These are phyloP conservation scores for Hirtodrosophila duncani DNA, from an alignment of 2,888 invertebrate species.

Conservation along the genomic window DNA sequence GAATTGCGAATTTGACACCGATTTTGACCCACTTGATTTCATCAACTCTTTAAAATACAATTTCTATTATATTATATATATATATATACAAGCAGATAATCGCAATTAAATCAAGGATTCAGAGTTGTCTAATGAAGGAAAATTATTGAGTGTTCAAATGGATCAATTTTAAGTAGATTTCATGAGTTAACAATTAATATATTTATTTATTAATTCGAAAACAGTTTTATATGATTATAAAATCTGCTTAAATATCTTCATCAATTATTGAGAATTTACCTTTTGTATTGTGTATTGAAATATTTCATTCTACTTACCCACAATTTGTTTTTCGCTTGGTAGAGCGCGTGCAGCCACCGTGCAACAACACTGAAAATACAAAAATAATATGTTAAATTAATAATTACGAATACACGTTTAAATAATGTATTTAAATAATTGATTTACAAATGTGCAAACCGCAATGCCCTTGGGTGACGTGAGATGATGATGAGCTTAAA, in stretches of 20 bases:
- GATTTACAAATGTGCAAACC: slow-evolving; percentile 50
- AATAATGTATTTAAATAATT: slow-evolving; percentile 51
- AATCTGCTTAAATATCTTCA: too few species aligned
- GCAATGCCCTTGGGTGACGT: slow-evolving; percentile 13
- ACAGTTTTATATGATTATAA: too few species aligned
- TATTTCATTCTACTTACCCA: slow-evolving; percentile 27
- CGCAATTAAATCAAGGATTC: too few species aligned
- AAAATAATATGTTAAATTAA: slow-evolving; percentile 45
- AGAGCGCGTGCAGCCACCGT: slow-evolving; percentile 23
- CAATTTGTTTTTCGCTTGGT: slow-evolving; percentile 26
- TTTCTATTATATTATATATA: too few species aligned
- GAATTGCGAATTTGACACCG: too few species aligned
- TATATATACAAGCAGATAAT: too few species aligned
- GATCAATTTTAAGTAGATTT: neutral
- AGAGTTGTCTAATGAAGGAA: slow-evolving; percentile 2
- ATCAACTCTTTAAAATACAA: too few species aligned
- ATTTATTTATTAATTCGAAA: too few species aligned
- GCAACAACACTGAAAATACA: slow-evolving; percentile 22
- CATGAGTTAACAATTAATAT: too few species aligned
- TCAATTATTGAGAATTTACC: too few species aligned
- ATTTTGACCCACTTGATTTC: too few species aligned
- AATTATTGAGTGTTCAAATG: neutral
- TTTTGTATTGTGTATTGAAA: neutral
- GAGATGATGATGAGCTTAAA: slow-evolving; percentile 5
- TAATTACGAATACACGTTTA: slow-evolving; percentile 45